Percentiles rank a stretch among this genome's conserved stretches.
phyloP scores from a whole-genome alignment of 2,113 vertebrate genomes.

The Pipra filicauda region DNA sequence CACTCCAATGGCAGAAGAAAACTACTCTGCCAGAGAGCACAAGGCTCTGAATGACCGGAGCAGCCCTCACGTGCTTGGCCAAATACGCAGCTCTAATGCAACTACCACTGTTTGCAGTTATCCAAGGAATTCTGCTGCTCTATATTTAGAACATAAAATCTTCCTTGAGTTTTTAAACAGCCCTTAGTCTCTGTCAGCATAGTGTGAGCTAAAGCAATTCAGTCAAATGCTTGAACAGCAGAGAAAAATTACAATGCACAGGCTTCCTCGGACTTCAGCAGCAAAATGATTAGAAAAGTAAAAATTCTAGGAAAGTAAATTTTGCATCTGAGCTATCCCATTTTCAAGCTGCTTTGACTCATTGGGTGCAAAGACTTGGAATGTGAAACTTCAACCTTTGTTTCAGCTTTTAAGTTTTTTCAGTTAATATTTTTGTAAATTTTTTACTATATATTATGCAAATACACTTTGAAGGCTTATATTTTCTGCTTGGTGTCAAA shows the following conservation, averaged over 20 bases:
- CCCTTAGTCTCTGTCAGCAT: not conserved
- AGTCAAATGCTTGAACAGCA: not conserved
- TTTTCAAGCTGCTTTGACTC: not conserved
- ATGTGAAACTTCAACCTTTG: not conserved
- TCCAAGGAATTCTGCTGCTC: not conserved
- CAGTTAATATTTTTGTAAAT: not conserved
- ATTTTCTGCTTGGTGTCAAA: not conserved
- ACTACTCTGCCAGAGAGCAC: not conserved
- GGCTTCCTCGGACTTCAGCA: not conserved
- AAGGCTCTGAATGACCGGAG: not conserved
- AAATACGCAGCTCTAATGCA: not conserved
- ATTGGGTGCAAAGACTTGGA: not conserved
- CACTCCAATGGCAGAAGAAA: not conserved
- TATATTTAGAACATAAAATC: not conserved
- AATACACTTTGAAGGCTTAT: not conserved
- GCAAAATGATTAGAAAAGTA: not conserved
- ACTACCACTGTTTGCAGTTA: not conserved
- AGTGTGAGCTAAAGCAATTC: not conserved
- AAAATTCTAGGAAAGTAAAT: not conserved
- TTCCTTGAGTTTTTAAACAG: not conserved
- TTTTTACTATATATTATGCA: not conserved
- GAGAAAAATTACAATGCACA: not conserved
- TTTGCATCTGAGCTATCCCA: not conserved
- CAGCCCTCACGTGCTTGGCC: not conserved
- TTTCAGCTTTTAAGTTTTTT: not conserved